Percentiles rank a stretch among this genome's conserved stretches.
Conservation (phyloP, 2,797 vertebrate genomes). For the Varecia variegata region DNA sequence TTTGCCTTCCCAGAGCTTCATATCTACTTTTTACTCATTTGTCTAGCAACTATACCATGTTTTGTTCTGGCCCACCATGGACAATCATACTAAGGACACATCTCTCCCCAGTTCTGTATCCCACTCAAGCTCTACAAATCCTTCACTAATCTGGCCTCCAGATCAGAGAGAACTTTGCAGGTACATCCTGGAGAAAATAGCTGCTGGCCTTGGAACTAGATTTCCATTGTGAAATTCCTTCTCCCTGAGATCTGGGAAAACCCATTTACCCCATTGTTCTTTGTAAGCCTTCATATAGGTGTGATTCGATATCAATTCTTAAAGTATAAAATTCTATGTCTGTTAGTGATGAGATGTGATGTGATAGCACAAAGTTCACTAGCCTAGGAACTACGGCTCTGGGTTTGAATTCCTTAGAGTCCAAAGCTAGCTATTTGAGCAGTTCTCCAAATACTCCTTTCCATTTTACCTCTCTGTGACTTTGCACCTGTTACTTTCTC, state of each 20-base stretch:
- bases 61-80: not conserved
- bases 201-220: not conserved
- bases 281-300: not conserved
- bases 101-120: not conserved
- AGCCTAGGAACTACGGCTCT: not conserved
- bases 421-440: not conserved
- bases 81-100: not conserved
- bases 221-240: not conserved
- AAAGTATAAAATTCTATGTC: not conserved
- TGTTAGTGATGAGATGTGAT: not conserved
- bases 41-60: not conserved
- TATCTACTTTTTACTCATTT: not conserved
- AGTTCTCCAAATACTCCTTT: not conserved
- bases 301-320: not conserved
- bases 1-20: not conserved
- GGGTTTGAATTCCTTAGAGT: not conserved
- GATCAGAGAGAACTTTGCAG: not conserved
- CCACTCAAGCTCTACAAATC: not conserved
- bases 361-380: not conserved
- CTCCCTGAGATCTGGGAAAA: not conserved
- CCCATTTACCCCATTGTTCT: not conserved
- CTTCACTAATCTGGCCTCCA: not conserved
- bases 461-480: not conserved
- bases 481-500: not conserved
- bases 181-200: not conserved